These are phyloP conservation scores for Saturnia japonica DNA, from an alignment of 2,888 invertebrate genomes.

Conservation along the genomic window DNA sequence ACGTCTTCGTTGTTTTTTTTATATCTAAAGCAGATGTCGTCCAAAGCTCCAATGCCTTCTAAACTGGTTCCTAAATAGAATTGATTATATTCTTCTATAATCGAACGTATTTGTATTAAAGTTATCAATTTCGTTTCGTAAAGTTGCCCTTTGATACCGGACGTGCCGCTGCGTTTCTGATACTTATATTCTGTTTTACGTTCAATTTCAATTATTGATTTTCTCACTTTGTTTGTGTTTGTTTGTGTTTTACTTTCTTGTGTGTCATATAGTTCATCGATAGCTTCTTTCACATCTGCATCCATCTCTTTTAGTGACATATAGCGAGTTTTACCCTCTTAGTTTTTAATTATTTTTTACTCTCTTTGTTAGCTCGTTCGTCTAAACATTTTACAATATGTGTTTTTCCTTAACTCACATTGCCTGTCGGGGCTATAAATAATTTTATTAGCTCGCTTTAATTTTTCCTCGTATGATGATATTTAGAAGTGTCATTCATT, in stretches of 20 bases:
- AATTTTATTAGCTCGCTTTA: no score
- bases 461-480: no score
- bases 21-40: slow-evolving; percentile 9
- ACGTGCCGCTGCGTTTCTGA: slow-evolving; percentile 3
- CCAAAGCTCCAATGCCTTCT: slow-evolving; percentile 5
- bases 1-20: not conserved
- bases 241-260: not conserved
- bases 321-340: no score
- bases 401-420: no score
- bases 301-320: no score
- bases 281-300: not conserved
- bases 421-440: no score
- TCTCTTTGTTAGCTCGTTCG: no score
- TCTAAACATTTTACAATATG: no score
- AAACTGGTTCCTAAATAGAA: slow-evolving; percentile 8
- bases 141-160: slow-evolving; percentile 10
- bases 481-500: no score
- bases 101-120: not conserved
- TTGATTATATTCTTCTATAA: not conserved
- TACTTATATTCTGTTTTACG: not conserved
- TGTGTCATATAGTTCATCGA: not conserved
- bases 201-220: not conserved
- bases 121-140: slow-evolving; percentile 16
- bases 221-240: not conserved
- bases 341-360: no score